Evolutionary conservation across 2,113 vertebrate genomes (phyloP).

Genomic region (Alligator mississippiensis): DNA sequence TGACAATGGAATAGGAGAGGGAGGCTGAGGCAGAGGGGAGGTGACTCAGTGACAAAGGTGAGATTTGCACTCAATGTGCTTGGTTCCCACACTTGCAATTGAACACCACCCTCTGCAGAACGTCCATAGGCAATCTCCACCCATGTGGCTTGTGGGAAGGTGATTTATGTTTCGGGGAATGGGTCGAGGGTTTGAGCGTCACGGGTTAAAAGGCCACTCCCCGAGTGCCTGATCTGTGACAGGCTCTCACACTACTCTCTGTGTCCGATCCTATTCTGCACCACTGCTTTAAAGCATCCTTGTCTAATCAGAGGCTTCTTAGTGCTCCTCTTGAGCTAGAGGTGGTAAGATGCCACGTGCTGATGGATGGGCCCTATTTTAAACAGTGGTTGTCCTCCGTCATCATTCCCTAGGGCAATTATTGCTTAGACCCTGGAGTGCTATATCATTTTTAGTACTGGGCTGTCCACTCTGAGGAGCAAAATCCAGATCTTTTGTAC

Average conservation of each 20-base stretch:
- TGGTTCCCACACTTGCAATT: not conserved
- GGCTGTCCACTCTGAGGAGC: not conserved
- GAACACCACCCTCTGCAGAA: not conserved
- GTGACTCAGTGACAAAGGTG: not conserved
- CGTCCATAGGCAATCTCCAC: too few species aligned
- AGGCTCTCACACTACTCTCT: too few species aligned
- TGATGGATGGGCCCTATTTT: not conserved
- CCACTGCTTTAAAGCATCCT: not conserved
- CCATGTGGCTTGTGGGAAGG: not conserved
- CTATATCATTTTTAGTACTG: not conserved
- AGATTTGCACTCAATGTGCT: not conserved
- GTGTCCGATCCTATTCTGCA: not conserved
- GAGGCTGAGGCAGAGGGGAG: not conserved
- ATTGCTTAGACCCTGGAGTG: not conserved
- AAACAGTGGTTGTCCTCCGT: not conserved
- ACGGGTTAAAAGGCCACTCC: not conserved
- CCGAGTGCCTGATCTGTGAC: too few species aligned
- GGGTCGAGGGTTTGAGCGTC: not conserved
- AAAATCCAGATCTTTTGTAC: not conserved
- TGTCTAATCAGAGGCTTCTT: not conserved
- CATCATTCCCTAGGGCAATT: not conserved
- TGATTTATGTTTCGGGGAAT: not conserved
- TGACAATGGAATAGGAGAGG: not conserved
- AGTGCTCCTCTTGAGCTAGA: not conserved
- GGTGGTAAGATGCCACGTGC: not conserved